Evolutionary conservation across 2,797 vertebrate species (phyloP).

Genomic region (Tokudaia muenninki): DNA sequence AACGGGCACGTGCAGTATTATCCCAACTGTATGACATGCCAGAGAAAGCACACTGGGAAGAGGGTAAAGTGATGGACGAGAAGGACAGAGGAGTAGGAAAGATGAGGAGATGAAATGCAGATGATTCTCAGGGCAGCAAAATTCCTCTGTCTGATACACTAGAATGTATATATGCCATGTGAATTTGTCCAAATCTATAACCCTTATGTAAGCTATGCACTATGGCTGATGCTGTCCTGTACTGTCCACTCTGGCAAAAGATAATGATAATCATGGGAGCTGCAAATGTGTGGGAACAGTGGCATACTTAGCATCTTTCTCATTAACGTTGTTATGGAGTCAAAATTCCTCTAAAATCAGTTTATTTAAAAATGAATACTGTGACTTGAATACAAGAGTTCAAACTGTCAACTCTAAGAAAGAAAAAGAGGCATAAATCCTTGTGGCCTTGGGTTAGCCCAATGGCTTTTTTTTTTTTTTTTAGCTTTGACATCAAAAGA

Average conservation of each 20-base stretch:
- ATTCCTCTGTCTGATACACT: neutral
- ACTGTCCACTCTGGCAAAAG: neutral
- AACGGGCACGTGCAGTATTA: neutral
- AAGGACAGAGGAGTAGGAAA: neutral
- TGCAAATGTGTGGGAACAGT: neutral
- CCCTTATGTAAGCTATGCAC: neutral
- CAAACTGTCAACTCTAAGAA: constrained; percentile 36
- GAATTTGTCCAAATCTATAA: neutral
- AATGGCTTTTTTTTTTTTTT: neutral
- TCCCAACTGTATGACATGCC: neutral
- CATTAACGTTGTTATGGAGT: neutral
- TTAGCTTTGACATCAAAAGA: constrained; percentile 51
- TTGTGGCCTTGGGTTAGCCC: constrained; percentile 5
- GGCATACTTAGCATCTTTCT: neutral
- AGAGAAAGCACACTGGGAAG: neutral
- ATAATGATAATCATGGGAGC: neutral
- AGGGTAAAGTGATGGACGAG: too few species aligned
- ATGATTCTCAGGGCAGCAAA: neutral
- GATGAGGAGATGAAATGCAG: neutral
- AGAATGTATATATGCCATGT: neutral
- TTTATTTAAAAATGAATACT: neutral
- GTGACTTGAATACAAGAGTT: neutral
- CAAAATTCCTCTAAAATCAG: neutral
- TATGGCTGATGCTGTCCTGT: neutral
- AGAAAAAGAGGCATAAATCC: constrained; percentile 16